Percentiles rank a stretch among this genome's conserved stretches.
Conservation (phyloP, 2,797 vertebrate species). For the Cossypha heuglini region DNA sequence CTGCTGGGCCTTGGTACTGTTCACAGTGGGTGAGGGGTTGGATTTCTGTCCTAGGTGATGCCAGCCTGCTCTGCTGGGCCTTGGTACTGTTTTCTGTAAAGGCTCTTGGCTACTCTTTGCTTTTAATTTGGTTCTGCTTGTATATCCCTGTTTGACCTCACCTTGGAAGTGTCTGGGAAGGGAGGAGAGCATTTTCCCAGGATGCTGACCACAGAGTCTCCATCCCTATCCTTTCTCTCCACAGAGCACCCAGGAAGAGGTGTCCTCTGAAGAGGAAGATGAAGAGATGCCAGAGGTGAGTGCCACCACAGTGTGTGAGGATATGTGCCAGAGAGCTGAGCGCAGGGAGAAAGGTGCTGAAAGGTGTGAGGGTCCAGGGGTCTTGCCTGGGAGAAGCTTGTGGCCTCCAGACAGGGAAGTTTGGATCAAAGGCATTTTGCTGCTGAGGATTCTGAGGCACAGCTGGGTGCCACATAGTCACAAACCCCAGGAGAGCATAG, state of each 20-base stretch:
- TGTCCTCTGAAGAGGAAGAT: constrained; percentile 95
- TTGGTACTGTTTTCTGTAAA: neutral
- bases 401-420: neutral
- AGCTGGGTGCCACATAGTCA: neutral
- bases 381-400: accelerated
- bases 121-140: neutral
- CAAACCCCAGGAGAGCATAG: neutral
- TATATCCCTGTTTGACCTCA: neutral
- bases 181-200: neutral
- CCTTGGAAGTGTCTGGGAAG: accelerated
- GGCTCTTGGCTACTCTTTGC: neutral
- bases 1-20: accelerated
- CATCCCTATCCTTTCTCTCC: neutral
- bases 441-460: neutral
- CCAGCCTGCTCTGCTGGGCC: accelerated
- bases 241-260: constrained; percentile 84
- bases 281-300: constrained; percentile 95
- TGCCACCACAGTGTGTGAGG: accelerated
- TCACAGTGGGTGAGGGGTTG: neutral
- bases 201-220: neutral
- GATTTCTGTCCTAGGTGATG: neutral
- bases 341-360: neutral
- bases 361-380: neutral
- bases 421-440: neutral
- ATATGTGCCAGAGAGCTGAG: accelerated